A percentile compares a stretch with the other conserved stretches of the same genome.
phyloP scores from a whole-genome alignment of 2,113 vertebrate genomes.

The Cisticola juncidis region DNA sequence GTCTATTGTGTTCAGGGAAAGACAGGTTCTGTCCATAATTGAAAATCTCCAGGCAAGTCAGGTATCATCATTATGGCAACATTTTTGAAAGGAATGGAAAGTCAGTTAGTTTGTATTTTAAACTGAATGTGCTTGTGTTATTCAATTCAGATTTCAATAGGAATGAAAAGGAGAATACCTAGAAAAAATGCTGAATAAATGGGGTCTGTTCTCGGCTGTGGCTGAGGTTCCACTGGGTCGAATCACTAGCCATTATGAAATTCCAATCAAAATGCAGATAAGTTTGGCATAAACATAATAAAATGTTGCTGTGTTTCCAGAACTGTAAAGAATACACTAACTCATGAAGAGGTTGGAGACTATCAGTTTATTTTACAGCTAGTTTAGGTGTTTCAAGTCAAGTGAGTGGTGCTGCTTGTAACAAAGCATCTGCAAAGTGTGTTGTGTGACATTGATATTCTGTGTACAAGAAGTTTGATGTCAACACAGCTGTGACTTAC shows the following conservation, averaged over 20 bases:
- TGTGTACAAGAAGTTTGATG: slow-evolving; percentile 47
- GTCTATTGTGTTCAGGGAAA: slow-evolving; percentile 14
- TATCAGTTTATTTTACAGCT: slow-evolving; percentile 58
- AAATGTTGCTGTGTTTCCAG: slow-evolving; percentile 57
- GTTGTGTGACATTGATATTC: slow-evolving; percentile 32
- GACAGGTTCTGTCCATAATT: slow-evolving; percentile 39
- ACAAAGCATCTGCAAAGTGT: slow-evolving; percentile 47
- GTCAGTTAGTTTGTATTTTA: slow-evolving; percentile 69
- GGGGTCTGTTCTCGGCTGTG: background rate
- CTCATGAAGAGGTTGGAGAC: slow-evolving; percentile 36
- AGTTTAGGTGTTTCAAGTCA: slow-evolving; percentile 61
- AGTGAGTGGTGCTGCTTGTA: slow-evolving; percentile 60
- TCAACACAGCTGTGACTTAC: slow-evolving; percentile 71
- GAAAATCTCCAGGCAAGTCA: slow-evolving; percentile 64
- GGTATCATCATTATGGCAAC: slow-evolving; percentile 48
- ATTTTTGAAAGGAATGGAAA: slow-evolving; percentile 50
- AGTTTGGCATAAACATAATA: slow-evolving; percentile 31
- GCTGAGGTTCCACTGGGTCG: background rate
- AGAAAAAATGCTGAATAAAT: slow-evolving; percentile 18
- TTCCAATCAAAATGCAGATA: slow-evolving; percentile 53
- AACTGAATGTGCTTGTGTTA: slow-evolving; percentile 45
- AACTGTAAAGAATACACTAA: slow-evolving; percentile 33
- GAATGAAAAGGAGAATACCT: slow-evolving; percentile 26
- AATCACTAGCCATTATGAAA: slow-evolving; percentile 18
- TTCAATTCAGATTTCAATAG: slow-evolving; percentile 39